A percentile compares a stretch with the other conserved stretches of the same genome.
Conservation (phyloP, 1,140 invertebrate species). For the Zaprionus kolodkinae region DNA sequence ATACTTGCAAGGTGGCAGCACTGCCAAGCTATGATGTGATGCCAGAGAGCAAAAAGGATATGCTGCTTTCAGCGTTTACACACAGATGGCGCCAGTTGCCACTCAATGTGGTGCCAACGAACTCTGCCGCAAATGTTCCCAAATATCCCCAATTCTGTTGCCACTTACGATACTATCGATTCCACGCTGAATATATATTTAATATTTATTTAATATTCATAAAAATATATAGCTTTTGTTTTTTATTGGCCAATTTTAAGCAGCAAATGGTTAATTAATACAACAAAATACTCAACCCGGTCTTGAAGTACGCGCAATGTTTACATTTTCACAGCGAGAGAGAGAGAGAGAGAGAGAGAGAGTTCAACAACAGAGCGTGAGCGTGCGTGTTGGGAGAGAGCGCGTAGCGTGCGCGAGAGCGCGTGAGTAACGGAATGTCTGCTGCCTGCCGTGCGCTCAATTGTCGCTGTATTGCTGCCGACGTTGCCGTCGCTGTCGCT, state of each 20-base stretch:
- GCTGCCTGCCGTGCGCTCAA: background rate
- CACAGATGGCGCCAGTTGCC: constrained; percentile 15
- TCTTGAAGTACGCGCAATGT: constrained; percentile 15
- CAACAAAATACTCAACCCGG: background rate
- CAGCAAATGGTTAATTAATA: background rate
- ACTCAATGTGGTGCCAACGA: background rate
- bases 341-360: background rate
- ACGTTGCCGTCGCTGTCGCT: constrained; percentile 27
- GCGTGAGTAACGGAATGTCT: constrained; percentile 19
- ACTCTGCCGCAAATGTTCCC: background rate
- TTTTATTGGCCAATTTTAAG: background rate
- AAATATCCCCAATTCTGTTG: background rate
- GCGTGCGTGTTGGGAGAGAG: background rate
- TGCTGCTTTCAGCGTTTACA: background rate
- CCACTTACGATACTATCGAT: constrained; percentile 14
- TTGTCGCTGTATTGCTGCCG: constrained; percentile 32
- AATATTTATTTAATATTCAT: too few relatives aligned
- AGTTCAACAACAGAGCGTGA: background rate
- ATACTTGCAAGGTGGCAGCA: background rate
- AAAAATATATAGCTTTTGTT: too few relatives aligned
- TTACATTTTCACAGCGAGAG: constrained; percentile 21
- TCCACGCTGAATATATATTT: background rate
- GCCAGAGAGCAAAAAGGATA: background rate
- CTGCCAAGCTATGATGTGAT: background rate
- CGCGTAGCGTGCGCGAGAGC: background rate